Conservation (phyloP, 2,888 invertebrate genomes). For the Lycia hirtaria region DNA sequence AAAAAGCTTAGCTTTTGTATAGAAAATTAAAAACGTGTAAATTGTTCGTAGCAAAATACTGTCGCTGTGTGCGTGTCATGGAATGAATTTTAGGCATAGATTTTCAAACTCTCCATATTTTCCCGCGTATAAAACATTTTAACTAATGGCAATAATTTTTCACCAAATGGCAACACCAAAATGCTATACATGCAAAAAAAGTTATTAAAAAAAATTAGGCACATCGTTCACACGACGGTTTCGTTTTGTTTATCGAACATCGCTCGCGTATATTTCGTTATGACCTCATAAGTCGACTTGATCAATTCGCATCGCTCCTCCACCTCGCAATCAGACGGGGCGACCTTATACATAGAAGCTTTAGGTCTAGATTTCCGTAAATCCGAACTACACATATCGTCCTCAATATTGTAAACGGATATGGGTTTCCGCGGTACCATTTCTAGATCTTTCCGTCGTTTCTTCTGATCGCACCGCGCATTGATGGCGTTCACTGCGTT, state of each 20-base stretch:
- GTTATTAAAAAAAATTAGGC: slow-evolving; percentile 49
- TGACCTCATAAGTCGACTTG: slow-evolving; percentile 77
- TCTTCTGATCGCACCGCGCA: slow-evolving; percentile 55
- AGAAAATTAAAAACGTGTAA: slow-evolving; percentile 61
- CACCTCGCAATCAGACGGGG: slow-evolving; percentile 69
- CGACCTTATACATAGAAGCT: slow-evolving; percentile 67
- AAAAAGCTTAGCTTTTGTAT: slow-evolving; percentile 69
- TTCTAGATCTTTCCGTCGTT: slow-evolving; percentile 71
- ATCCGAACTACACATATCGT: slow-evolving; percentile 41
- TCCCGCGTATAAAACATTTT: slow-evolving; percentile 51
- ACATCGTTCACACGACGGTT: slow-evolving; percentile 76
- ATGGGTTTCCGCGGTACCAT: slow-evolving; percentile 71
- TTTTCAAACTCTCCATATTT: slow-evolving; percentile 51
- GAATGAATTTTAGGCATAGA: slow-evolving; percentile 74
- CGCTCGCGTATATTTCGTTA: slow-evolving; percentile 77
- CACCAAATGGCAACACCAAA: slow-evolving; percentile 25
- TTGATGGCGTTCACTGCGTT: slow-evolving; percentile 60
- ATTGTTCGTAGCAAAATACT: slow-evolving; percentile 78
- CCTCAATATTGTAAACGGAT: slow-evolving; percentile 66
- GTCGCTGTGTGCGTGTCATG: slow-evolving; percentile 64
- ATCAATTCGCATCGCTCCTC: slow-evolving; percentile 77
- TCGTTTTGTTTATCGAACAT: slow-evolving; percentile 80
- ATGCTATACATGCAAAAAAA: slow-evolving; percentile 32
- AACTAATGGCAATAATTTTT: slow-evolving; percentile 32
- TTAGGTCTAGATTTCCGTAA: background rate